phyloP scores from a whole-genome alignment of 1,140 invertebrate species.

The Paramacrobiotus metropolitanus region DNA sequence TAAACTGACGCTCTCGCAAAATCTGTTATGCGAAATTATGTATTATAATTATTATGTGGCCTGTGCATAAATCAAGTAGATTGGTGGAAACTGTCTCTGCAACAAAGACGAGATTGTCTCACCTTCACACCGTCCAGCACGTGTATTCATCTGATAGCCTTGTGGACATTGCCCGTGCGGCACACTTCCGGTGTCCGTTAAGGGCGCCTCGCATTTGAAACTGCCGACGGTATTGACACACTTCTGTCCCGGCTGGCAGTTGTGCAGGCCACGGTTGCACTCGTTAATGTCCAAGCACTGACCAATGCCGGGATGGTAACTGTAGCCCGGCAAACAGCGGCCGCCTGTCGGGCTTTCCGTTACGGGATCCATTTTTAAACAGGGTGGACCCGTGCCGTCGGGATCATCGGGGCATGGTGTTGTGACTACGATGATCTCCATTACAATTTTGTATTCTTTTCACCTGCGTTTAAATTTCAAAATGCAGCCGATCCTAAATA shows the following conservation, averaged over 20 bases:
- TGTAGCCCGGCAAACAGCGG: background rate
- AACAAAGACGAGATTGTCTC: constrained; percentile 7
- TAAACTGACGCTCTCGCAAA: too few species aligned
- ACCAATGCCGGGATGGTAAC: background rate
- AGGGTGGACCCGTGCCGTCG: too few species aligned
- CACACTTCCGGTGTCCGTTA: background rate
- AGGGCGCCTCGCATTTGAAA: constrained; percentile 28
- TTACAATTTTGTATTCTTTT: background rate
- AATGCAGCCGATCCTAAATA: background rate
- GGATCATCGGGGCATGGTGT: background rate
- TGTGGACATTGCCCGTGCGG: constrained; percentile 9
- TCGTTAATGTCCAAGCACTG: constrained; percentile 38
- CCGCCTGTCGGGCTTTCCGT: background rate
- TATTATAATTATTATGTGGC: too few species aligned
- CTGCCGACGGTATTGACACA: constrained; percentile 43
- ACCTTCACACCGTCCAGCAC: constrained; percentile 12
- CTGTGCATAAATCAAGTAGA: too few species aligned
- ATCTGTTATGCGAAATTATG: too few species aligned
- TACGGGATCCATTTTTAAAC: too few species aligned
- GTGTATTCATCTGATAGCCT: constrained; percentile 11
- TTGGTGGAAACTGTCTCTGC: too few species aligned
- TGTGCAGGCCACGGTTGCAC: constrained; percentile 31
- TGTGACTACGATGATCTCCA: background rate
- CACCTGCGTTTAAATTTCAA: background rate
- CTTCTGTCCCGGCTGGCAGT: constrained; percentile 35